A percentile compares a stretch with the other conserved stretches of the same genome.
These are phyloP conservation scores for Agrypnia vestita DNA, from an alignment of 1,140 invertebrate species.

Conservation along the genomic window DNA sequence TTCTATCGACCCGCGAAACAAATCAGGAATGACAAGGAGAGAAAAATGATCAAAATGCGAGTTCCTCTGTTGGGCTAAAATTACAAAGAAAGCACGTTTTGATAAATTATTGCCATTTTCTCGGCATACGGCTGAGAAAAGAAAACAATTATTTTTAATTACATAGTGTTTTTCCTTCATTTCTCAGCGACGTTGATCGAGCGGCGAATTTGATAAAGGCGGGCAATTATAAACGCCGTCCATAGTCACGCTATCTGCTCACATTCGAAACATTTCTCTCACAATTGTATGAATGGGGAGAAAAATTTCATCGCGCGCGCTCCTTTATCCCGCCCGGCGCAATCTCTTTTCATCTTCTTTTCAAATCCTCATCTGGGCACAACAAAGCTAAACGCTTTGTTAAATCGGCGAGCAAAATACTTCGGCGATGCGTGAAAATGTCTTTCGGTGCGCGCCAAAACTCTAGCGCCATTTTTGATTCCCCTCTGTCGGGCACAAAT, in stretches of 20 bases:
- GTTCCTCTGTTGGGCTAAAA: no score
- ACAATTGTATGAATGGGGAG: conserved; percentile 26
- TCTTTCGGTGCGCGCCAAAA: conserved; percentile 43
- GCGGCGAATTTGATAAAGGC: conserved; percentile 21
- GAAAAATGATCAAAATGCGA: no score
- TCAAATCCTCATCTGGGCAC: conserved; percentile 46
- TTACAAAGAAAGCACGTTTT: no score
- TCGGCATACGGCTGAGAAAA: no score
- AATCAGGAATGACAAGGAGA: no score
- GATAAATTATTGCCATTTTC: no score
- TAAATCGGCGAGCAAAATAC: conserved; percentile 56
- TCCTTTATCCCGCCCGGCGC: conserved; percentile 37
- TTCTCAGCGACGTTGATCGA: neutral
- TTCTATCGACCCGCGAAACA: no score
- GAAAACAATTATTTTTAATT: no score
- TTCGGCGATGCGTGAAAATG: conserved; percentile 58
- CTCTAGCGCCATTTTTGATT: conserved; percentile 53
- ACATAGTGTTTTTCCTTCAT: no score
- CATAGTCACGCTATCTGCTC: conserved; percentile 28
- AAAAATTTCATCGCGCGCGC: conserved; percentile 5
- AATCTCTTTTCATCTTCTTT: conserved; percentile 50
- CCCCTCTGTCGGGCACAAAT: conserved; percentile 53
- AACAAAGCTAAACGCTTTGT: conserved; percentile 52
- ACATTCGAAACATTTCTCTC: conserved; percentile 36
- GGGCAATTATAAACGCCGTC: conserved; percentile 19